A percentile compares a stretch with the other conserved stretches of the same genome.
Conservation (phyloP, 2,888 invertebrate genomes). For the Kuschelorhynchus macadamiae region DNA sequence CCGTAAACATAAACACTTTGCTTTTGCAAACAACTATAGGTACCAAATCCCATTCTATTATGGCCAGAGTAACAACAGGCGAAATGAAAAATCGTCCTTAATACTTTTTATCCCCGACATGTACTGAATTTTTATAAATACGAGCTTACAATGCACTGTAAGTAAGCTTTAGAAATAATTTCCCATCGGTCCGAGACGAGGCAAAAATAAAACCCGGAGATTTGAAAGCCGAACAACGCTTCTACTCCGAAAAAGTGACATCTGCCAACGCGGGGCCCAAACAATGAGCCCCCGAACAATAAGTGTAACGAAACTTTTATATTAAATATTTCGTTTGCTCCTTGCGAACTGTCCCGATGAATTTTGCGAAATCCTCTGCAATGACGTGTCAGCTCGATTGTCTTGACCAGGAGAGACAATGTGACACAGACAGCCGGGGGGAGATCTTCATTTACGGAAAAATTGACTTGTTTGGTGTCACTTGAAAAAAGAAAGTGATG, state of each 20-base stretch:
- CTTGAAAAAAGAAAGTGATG: no score
- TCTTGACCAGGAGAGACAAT: not conserved
- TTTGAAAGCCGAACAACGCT: constrained; percentile 42
- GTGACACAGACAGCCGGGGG: not conserved
- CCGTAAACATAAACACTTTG: not conserved
- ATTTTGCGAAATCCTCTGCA: constrained; percentile 54
- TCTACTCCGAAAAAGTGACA: constrained; percentile 53
- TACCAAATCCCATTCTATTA: constrained; percentile 5
- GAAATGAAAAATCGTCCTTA: constrained; percentile 9
- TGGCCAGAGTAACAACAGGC: not conserved
- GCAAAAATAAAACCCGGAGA: constrained; percentile 29
- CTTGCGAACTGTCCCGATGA: constrained; percentile 48
- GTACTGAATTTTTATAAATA: constrained; percentile 38
- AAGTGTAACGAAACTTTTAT: constrained; percentile 49
- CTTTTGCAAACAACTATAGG: not conserved
- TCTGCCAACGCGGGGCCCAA: constrained; percentile 49
- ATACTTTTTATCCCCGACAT: constrained; percentile 21
- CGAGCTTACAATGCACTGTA: constrained; percentile 16
- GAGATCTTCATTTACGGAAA: not conserved
- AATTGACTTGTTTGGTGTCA: no score
- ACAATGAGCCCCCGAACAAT: constrained; percentile 41
- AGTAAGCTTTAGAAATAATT: constrained; percentile 36
- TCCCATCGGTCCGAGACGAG: constrained; percentile 22
- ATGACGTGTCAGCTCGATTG: constrained; percentile 37
- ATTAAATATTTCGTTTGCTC: constrained; percentile 57